phyloP scores from a whole-genome alignment of 2,113 vertebrate genomes.

The Lontra canadensis region DNA sequence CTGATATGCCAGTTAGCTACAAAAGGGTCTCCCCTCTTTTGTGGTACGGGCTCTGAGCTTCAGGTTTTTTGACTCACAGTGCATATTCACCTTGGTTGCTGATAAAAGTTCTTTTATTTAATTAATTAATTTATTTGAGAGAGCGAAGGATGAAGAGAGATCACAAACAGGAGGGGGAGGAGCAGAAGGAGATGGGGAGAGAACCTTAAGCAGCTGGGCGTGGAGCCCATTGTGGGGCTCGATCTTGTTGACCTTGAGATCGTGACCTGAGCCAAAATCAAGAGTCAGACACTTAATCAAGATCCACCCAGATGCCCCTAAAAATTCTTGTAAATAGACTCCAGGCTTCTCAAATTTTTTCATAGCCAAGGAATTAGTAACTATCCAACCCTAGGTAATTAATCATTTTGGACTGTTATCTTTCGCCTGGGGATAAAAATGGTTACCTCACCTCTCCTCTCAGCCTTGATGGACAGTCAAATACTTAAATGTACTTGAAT shows the following conservation, averaged over 20 bases:
- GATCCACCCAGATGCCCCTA: neutral
- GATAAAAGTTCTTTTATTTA: slow-evolving; percentile 7
- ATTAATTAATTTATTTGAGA: neutral
- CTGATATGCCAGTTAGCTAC: neutral
- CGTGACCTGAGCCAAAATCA: neutral
- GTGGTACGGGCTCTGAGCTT: neutral
- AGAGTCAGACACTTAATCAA: neutral
- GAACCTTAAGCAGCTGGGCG: neutral
- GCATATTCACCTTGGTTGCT: neutral
- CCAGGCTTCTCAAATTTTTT: neutral
- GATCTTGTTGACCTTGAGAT: neutral
- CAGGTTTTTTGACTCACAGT: neutral
- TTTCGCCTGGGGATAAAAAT: slow-evolving; percentile 29
- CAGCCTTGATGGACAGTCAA: neutral
- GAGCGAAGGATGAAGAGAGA: neutral
- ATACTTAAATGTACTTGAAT: slow-evolving; percentile 2
- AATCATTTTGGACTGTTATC: slow-evolving; percentile 40
- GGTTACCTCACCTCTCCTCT: neutral
- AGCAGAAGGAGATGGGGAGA: neutral
- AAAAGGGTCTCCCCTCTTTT: neutral
- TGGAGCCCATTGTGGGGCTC: neutral
- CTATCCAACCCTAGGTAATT: slow-evolving; percentile 15
- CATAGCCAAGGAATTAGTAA: slow-evolving; percentile 46
- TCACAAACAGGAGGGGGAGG: neutral
- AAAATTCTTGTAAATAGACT: slow-evolving; percentile 41